These are phyloP conservation scores for Leptestheria dahalacensis DNA, from an alignment of 1,140 invertebrate species.

Conservation along the genomic window DNA sequence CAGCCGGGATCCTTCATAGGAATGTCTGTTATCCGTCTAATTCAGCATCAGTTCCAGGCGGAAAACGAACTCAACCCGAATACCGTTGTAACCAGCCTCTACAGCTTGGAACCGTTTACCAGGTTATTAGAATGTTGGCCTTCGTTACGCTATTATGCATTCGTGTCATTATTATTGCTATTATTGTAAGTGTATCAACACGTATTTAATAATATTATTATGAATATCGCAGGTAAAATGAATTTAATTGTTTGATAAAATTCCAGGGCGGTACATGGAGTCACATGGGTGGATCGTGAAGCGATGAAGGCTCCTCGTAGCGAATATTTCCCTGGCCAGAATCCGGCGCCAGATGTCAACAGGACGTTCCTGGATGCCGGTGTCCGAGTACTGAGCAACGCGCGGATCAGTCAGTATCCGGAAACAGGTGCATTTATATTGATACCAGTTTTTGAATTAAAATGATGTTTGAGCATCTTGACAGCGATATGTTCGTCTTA, in stretches of 20 bases:
- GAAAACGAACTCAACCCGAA: conserved; percentile 30
- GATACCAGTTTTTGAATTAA: conserved; percentile 1
- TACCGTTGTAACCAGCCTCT: conserved; percentile 26
- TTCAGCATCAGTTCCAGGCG: conserved; percentile 28
- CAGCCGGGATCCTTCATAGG: conserved; percentile 30
- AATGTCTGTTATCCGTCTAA: conserved; percentile 25
- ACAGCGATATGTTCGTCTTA: too few species aligned
- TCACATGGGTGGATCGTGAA: conserved; percentile 25
- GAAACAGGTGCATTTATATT: conserved; percentile 18
- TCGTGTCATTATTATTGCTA: too few species aligned
- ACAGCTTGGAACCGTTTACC: conserved; percentile 27
- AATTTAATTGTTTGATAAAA: conserved; percentile 9
- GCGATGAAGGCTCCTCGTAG: conserved; percentile 27
- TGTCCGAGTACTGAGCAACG: conserved; percentile 32
- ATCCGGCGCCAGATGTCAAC: conserved; percentile 28
- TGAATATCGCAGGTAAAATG: too few species aligned
- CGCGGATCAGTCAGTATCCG: conserved; percentile 22
- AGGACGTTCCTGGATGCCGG: conserved; percentile 29
- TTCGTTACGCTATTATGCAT: too few species aligned
- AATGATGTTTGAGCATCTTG: not conserved
- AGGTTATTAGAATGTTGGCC: too few species aligned
- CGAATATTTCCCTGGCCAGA: conserved; percentile 27
- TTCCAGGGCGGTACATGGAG: conserved; percentile 23
- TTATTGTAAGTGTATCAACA: too few species aligned
- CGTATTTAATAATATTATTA: conserved; percentile 1